phyloP scores from a whole-genome alignment of 2,797 vertebrate genomes.

The Syndactyla subalaris region DNA sequence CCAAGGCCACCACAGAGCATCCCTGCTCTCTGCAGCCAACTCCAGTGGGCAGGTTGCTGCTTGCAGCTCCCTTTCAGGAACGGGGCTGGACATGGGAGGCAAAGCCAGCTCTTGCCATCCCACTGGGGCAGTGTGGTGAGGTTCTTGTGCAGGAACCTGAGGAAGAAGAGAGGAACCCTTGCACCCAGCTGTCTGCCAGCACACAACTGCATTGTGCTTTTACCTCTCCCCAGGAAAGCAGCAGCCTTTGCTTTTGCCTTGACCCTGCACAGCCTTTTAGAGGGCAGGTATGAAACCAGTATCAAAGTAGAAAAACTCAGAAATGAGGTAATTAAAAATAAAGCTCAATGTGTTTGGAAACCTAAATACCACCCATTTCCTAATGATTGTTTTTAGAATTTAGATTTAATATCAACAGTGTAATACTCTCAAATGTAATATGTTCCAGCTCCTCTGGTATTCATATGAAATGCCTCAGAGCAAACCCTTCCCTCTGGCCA shows the following conservation, averaged over 20 bases:
- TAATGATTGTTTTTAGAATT: neutral
- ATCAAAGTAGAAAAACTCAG: neutral
- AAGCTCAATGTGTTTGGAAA: neutral
- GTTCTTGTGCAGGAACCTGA: neutral
- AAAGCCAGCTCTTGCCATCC: neutral
- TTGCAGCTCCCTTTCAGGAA: neutral
- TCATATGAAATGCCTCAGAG: neutral
- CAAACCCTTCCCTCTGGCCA: neutral
- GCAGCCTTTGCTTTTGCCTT: neutral
- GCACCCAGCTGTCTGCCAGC: neutral
- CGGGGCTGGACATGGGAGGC: accelerated
- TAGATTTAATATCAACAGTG: neutral
- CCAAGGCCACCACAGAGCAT: neutral
- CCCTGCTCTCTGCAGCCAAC: neutral
- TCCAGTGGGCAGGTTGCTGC: neutral
- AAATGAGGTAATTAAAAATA: neutral
- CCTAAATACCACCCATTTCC: neutral
- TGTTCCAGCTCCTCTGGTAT: neutral
- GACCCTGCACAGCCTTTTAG: neutral
- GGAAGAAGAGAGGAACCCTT: neutral
- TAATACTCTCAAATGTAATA: neutral
- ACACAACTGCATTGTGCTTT: accelerated
- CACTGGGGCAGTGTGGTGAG: neutral
- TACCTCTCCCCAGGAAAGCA: neutral
- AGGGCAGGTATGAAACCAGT: neutral